Base-by-base conservation (phyloP, 2,888 invertebrate species). In the Sarcophaga caerulescens region DNA sequence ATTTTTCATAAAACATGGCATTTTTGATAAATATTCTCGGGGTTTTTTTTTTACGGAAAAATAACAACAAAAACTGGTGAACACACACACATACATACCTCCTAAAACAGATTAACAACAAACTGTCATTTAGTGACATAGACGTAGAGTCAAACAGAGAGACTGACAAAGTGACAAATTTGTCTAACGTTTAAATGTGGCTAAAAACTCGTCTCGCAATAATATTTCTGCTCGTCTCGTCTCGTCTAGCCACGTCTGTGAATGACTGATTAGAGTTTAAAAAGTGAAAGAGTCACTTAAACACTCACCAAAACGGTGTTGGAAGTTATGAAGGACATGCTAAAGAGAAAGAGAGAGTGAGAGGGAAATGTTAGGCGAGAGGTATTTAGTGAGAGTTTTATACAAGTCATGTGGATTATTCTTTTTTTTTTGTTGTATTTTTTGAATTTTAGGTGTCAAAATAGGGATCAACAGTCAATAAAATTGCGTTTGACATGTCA, bases 401-500 rank as follows among this genome's bases (percentile, higher is more conserved):
- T 52, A 47, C 23, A 63, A 47, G n/a, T 12, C 70, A 59, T 62
- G 52, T 65, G 70, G 45, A 52, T 23, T 45, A 21, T 52, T 69
- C 44, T 69, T 52, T 14, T 52, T 2, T 52, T 12, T 4, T 52
- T 14, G 12, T 52, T 17, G 12, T 75, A 21, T 25, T 44, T 73
- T 84, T 81, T 78, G 62, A 78, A 77, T 84, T 83, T 78, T 68
- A 75, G 77, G 86, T 86, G 83, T 84, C 81, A 86, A 84, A 86
- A 86, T 81, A 81, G 86, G 86, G 86, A 86, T 86, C 85, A 85
- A 85, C 87, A 88, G 86, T 88, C 85, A 88, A 88, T 88, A 88
- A 88, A 87, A 88, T 85, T 88, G 85, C 85, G 85, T 87, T 88
- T 88, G 88, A 88, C 87, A 83, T 85, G 86, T 76, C 81, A 87